Percentiles rank a stretch among this genome's conserved stretches.
Evolutionary conservation across 2,113 vertebrate genomes (phyloP).

Genomic region (Lates calcarifer): DNA sequence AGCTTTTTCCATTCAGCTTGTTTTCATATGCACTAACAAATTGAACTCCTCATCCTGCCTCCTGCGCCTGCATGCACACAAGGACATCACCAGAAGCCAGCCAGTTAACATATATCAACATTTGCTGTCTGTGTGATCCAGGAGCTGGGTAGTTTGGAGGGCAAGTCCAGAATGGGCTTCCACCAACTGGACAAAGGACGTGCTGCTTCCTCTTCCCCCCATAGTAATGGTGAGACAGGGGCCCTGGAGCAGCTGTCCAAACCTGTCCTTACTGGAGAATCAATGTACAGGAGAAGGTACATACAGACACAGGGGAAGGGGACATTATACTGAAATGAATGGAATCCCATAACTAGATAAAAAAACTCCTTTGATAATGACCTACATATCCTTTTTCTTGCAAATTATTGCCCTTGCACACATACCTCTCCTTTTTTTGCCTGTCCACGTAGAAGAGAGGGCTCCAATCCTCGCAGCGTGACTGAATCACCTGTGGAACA

Average conservation of each 20-base stretch:
- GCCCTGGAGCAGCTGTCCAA: constrained; percentile 53
- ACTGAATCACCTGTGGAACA: constrained; percentile 86
- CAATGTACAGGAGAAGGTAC: constrained; percentile 83
- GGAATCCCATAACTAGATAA: not conserved
- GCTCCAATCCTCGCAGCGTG: constrained; percentile 76
- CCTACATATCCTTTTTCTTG: too few species aligned
- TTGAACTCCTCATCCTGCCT: not conserved
- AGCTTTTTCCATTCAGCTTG: not conserved
- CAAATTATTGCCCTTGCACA: not conserved
- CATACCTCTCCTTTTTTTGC: not conserved
- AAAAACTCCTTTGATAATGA: not conserved
- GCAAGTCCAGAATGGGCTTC: constrained; percentile 80
- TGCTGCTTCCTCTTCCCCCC: constrained; percentile 78
- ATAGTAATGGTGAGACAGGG: constrained; percentile 67
- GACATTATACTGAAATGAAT: not conserved
- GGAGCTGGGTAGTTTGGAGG: constrained; percentile 89
- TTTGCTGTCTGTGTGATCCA: constrained; percentile 57
- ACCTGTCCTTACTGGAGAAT: constrained; percentile 79
- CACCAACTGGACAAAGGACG: constrained; percentile 80
- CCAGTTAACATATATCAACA: not conserved
- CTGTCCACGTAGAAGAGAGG: constrained; percentile 84
- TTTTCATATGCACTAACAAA: not conserved
- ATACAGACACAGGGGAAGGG: too few species aligned
- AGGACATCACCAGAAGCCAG: rapidly evolving
- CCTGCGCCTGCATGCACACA: not conserved